Percentiles rank a stretch among this genome's conserved stretches.
Conservation (phyloP, 2,797 vertebrate species). For the Taeniopygia guttata region DNA sequence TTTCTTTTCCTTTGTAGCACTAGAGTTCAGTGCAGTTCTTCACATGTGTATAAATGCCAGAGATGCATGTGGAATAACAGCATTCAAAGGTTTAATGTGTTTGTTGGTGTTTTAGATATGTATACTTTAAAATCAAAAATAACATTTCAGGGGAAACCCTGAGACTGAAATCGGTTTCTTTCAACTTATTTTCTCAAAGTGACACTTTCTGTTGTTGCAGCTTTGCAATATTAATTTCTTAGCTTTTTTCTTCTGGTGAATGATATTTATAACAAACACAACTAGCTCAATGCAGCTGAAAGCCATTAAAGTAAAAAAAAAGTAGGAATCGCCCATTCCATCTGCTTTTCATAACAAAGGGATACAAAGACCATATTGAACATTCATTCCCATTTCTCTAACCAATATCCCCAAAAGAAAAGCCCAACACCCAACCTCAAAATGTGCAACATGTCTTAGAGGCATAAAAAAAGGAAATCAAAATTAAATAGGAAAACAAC, state of each 20-base stretch:
- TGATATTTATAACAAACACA: neutral
- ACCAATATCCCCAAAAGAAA: neutral
- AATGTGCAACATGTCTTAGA: neutral
- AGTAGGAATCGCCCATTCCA: neutral
- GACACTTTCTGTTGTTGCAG: neutral
- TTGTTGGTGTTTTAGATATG: neutral
- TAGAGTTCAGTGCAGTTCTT: neutral
- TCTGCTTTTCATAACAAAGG: slow-evolving; percentile 2
- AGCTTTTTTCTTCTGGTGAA: neutral
- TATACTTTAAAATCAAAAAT: neutral
- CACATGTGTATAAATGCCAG: neutral
- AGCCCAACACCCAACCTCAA: neutral
- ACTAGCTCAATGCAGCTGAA: neutral
- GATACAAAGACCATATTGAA: neutral
- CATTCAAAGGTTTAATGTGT: neutral
- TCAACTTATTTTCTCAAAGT: neutral
- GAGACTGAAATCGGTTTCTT: neutral
- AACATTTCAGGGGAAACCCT: neutral
- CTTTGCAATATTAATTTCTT: neutral
- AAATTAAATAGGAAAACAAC: neutral
- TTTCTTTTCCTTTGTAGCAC: neutral
- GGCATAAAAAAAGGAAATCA: neutral
- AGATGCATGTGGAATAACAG: neutral
- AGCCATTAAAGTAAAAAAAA: neutral
- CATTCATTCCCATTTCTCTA: neutral